phyloP scores from a whole-genome alignment of 1,140 invertebrate species.

The Maconellicoccus hirsutus region DNA sequence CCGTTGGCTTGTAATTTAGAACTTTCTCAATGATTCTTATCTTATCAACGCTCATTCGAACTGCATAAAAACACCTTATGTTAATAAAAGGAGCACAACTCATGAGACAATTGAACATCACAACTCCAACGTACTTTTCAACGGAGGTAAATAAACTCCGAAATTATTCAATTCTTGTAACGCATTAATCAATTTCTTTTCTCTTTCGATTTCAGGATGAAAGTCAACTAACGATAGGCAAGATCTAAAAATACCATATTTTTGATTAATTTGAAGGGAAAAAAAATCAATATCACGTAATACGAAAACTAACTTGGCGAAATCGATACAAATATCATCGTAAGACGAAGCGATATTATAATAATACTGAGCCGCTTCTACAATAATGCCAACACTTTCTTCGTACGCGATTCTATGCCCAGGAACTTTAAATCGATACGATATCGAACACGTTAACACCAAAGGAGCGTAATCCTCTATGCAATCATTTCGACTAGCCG shows the following conservation, averaged over 20 bases:
- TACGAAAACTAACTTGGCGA: background rate
- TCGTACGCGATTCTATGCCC: background rate
- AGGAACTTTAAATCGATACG: too few relatives aligned
- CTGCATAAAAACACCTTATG: background rate
- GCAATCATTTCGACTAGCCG: background rate
- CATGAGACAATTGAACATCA: background rate
- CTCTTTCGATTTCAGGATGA: background rate
- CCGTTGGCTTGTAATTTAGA: background rate
- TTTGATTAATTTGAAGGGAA: background rate
- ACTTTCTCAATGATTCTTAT: slow-evolving; percentile 7
- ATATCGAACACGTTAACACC: background rate
- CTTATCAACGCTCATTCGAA: slow-evolving; percentile 4
- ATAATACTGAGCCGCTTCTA: slow-evolving; percentile 13
- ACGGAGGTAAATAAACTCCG: background rate
- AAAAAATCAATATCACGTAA: background rate
- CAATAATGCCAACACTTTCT: background rate
- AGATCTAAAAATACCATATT: background rate
- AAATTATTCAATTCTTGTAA: background rate
- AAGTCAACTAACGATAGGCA: background rate
- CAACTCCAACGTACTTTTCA: background rate
- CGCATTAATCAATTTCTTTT: slow-evolving; percentile 7
- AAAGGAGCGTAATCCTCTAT: background rate
- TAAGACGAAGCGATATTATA: background rate
- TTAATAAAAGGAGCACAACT: background rate
- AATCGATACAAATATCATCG: background rate